phyloP scores from a whole-genome alignment of 2,797 vertebrate genomes.

The Nannoperca obscura region DNA sequence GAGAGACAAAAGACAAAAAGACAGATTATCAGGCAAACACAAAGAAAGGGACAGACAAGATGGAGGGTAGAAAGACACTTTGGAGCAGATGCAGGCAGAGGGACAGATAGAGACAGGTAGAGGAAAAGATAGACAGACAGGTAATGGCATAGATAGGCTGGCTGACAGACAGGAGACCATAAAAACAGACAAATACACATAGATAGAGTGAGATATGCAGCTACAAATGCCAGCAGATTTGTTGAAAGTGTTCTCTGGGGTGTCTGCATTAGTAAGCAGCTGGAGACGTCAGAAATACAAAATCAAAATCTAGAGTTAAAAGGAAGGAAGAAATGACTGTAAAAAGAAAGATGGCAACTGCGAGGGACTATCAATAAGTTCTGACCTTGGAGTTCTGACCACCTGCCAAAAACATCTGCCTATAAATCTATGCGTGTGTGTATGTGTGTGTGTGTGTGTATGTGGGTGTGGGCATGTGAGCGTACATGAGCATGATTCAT shows the following conservation, averaged over 20 bases:
- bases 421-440: slow-evolving; percentile 63
- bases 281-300: slow-evolving; percentile 40
- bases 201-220: slow-evolving; percentile 34
- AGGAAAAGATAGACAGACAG: slow-evolving; percentile 28
- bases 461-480: slow-evolving; percentile 18
- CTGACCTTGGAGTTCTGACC: slow-evolving; percentile 74
- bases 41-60: slow-evolving; percentile 32
- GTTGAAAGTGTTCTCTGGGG: slow-evolving; percentile 35
- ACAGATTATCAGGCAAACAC: slow-evolving; percentile 62
- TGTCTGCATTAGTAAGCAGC: slow-evolving; percentile 44
- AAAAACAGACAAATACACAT: slow-evolving; percentile 29
- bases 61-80: slow-evolving; percentile 16
- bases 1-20: slow-evolving; percentile 54
- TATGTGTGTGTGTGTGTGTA: slow-evolving; percentile 4
- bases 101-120: slow-evolving; percentile 9
- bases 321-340: slow-evolving; percentile 24
- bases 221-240: slow-evolving; percentile 52
- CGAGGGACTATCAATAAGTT: slow-evolving; percentile 63
- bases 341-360: slow-evolving; percentile 47
- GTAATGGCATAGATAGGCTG: slow-evolving; percentile 33
- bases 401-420: slow-evolving; percentile 70
- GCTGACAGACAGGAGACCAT: slow-evolving; percentile 35
- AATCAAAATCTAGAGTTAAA: slow-evolving; percentile 46
- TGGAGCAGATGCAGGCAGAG: slow-evolving; percentile 18
- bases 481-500: slow-evolving; percentile 62